A percentile compares a stretch with the other conserved stretches of the same genome.
These are phyloP conservation scores for Ophion slaviceki DNA, from an alignment of 2,888 invertebrate genomes.

Conservation along the genomic window DNA sequence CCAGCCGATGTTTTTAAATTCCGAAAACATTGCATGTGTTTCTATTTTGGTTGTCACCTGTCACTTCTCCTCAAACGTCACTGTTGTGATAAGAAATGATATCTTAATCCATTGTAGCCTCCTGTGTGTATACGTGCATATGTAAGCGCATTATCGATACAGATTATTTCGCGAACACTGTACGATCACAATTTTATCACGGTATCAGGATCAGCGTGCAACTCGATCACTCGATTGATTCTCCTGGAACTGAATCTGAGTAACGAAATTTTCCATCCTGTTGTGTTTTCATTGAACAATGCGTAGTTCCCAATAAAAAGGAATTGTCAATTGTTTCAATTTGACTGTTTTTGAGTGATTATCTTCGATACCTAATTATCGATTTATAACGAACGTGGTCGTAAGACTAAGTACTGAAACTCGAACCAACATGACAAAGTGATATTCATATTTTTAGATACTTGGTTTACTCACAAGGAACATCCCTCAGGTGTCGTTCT, in stretches of 20 bases:
- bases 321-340: not conserved
- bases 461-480: not conserved
- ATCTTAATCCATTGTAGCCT: too few species aligned
- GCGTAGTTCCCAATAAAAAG: not conserved
- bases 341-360: not conserved
- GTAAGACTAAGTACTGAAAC: not conserved
- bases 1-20: too few species aligned
- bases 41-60: too few species aligned
- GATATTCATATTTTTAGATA: not conserved
- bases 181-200: conserved; percentile 6
- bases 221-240: conserved; percentile 25
- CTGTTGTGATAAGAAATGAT: too few species aligned
- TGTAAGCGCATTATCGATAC: conserved; percentile 8
- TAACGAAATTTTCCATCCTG: not conserved
- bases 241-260: conserved; percentile 12
- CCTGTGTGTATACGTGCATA: too few species aligned
- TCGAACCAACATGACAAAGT: not conserved
- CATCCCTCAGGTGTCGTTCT: too few species aligned
- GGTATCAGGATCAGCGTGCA: conserved; percentile 26
- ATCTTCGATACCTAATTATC: conserved; percentile 12
- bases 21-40: too few species aligned
- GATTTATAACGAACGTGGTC: not conserved
- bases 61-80: too few species aligned
- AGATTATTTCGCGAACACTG: conserved; percentile 30
- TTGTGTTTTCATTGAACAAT: not conserved